Evolutionary conservation across 2,113 vertebrate genomes (phyloP).

Genomic region (Campylorhamphus procurvoides): DNA sequence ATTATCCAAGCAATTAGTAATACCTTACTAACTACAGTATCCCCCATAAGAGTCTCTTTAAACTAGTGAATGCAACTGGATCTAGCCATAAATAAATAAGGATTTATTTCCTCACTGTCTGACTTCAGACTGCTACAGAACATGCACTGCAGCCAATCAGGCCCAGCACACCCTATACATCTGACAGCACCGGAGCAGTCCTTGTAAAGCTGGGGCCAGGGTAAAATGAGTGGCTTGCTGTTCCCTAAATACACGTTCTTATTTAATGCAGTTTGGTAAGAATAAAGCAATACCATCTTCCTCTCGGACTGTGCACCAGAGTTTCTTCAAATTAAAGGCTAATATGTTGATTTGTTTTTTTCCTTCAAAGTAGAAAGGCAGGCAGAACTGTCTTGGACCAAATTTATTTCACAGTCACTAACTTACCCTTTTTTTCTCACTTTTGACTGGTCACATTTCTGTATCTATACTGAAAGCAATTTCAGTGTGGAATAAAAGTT

Average conservation of each 20-base stretch:
- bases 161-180: neutral
- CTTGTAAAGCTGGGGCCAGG: neutral
- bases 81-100: constrained; percentile 34
- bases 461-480: neutral
- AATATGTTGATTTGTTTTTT: neutral
- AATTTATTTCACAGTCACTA: neutral
- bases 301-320: neutral
- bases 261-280: neutral
- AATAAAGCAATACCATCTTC: neutral
- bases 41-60: neutral
- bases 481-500: neutral
- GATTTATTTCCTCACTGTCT: neutral
- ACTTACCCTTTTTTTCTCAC: neutral
- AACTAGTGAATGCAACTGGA: constrained; percentile 7
- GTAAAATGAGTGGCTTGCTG: neutral
- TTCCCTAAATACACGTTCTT: neutral
- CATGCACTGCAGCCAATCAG: neutral
- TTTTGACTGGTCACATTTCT: neutral
- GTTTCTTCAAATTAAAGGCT: neutral
- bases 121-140: neutral
- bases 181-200: neutral
- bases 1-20: constrained; percentile 27
- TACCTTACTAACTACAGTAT: neutral
- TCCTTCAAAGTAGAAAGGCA: neutral
- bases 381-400: neutral